Evolutionary conservation across 2,113 vertebrate genomes (phyloP), one percentile per base, ranked within the genome.

Genomic region (Brachypodius melanocephalos): DNA sequence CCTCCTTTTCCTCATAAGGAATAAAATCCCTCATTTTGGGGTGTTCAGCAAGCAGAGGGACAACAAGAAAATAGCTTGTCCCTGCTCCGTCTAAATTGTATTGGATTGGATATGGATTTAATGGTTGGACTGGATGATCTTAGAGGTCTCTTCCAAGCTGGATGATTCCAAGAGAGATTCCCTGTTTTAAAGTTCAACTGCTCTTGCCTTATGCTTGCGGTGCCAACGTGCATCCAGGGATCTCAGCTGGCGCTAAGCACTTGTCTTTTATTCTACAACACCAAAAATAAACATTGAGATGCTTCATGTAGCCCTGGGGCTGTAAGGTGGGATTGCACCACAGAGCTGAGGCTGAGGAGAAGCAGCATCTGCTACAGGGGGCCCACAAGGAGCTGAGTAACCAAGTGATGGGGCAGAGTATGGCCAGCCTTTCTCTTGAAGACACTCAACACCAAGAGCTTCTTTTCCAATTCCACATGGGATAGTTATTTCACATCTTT

Each of bases 71-170:
- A 32, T 1, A 67, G 12, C 52, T 69, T 31, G 10, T 40, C 0
- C 0, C 7, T 49, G 54, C 36, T 52, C 63, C 6, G 0, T 4
- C 21, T 20, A 24, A 62, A 31, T 54, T 12, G 9, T 17, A 40
- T 67, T 34, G 83, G 43, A 25, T 55, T 25, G 54, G 61, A 26
- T n/a, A 14, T 49, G 63, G 55, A 10, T 83, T 76, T 69, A 48
- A 17, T 49, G 34, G 63, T 36, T 83, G 71, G 63, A 32, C 68
- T 55, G 3, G 4, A 8, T 55, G 63, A 24, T 24, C 48, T 67
- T 34, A 34, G 19, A 8, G 17, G 51, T 49, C 58, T 66, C 51
- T 59, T 66, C 68, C 59, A 66, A 45, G 9, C 46, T 61, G 48
- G 52, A 25, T 6, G 8, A 34, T 52, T 82, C 61, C 31, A 48